Base-by-base conservation (phyloP, 2,113 vertebrate genomes). In the Pollachius pollachius region DNA sequence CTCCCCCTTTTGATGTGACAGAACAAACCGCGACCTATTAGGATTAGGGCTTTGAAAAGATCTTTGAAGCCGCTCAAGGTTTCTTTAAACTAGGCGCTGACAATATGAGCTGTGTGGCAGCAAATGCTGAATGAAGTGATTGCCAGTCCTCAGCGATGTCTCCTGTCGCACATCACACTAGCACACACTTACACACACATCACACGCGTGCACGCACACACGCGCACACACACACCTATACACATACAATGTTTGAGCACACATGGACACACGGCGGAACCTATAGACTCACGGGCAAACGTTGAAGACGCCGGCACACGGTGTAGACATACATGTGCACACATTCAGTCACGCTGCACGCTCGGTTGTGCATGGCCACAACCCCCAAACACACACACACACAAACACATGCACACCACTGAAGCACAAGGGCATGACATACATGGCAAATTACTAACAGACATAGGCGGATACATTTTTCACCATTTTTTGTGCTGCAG, bases 11-110 rank as follows among this genome's bases (percentile, higher is more conserved):
- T 93, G 92, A 94, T 93, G 92, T 93, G 92, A 92, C 92, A 92
- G 92, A 94, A 93, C 92, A 94, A 94, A 94, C 92, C 87, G 75
- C 91, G 90, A 92, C 92, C 92, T 92, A 94, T 94, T 94, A 92
- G 92, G 92, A 94, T 94, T 94, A 93, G 90, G 91, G 88, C 92
- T 93, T 92, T 94, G 92, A 94, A 94, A 92, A 91, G 92, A 91
- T 92, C 92, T 94, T 94, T 93, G 92, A 94, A 92, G 92, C 91
- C 71, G 90, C 88, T 92, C 91, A 91, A 91, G 90, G 92, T 92
- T 91, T 84, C 89, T 93, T 92, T 91, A 92, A 91, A 93, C 92
- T 89, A 88, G 87, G 88, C 89, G 85, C 92, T 92, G 91, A 93
- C 92, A 94, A 92, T 93, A 92, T 93, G 91, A 92, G 91, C 91